Evolutionary conservation across 2,888 invertebrate species (phyloP).

Genomic region (Andricus curvator): DNA sequence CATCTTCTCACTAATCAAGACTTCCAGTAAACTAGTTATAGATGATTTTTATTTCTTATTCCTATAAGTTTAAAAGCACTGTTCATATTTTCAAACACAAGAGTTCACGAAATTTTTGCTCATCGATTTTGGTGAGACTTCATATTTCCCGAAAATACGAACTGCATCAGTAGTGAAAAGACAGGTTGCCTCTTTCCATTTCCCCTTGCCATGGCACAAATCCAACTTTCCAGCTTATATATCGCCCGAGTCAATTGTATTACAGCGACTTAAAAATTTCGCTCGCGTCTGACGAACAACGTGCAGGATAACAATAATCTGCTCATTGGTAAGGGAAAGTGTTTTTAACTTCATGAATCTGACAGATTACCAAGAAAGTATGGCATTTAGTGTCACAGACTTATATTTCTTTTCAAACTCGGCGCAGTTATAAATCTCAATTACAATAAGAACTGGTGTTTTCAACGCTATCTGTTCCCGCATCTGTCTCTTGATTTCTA

Average conservation of each 20-base stretch:
- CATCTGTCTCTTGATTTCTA: background rate
- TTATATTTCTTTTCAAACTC: background rate
- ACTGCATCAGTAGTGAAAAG: background rate
- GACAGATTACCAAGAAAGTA: background rate
- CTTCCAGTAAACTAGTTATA: no score
- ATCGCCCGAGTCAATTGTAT: background rate
- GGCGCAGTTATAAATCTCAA: background rate
- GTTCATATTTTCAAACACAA: background rate
- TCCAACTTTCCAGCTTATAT: background rate
- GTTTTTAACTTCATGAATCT: background rate
- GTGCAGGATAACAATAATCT: slow-evolving; percentile 7
- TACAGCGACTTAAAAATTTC: background rate
- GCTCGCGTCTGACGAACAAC: background rate
- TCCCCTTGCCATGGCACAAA: background rate
- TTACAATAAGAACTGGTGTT: background rate
- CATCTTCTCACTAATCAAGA: no score
- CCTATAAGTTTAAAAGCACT: no score
- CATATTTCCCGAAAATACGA: background rate
- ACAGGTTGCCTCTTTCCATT: background rate
- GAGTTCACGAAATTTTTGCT: background rate
- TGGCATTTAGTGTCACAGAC: background rate
- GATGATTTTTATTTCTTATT: no score
- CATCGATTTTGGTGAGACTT: background rate
- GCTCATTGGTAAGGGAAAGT: slow-evolving; percentile 2
- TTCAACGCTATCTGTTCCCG: background rate